Percentiles rank a stretch among this genome's conserved stretches.
These are phyloP conservation scores for Peromyscus melanophrys DNA, from an alignment of 2,797 vertebrate species.

Conservation along the genomic window DNA sequence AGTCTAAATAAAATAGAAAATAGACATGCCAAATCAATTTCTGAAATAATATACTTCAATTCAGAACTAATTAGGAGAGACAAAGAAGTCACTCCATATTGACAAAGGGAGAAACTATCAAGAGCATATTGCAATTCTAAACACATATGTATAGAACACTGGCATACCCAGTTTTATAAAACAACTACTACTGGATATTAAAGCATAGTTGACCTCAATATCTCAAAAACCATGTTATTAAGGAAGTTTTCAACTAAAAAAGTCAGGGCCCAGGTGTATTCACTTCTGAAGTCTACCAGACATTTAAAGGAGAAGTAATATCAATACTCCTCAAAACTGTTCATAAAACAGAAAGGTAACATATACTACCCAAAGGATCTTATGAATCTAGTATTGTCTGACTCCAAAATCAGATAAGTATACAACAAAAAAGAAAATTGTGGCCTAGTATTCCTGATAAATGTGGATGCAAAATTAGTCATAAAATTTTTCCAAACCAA, in stretches of 20 bases:
- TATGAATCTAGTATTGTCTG: background rate
- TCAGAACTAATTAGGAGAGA: background rate
- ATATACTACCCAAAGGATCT: background rate
- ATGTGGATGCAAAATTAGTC: background rate
- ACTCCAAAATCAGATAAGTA: background rate
- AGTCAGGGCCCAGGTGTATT: background rate
- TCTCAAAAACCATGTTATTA: background rate
- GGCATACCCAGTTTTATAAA: background rate
- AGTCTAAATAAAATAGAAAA: background rate
- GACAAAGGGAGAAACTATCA: background rate
- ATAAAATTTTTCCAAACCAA: background rate
- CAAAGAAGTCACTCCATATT: background rate
- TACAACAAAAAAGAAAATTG: background rate
- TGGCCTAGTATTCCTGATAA: background rate
- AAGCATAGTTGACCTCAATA: background rate
- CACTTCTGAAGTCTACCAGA: background rate
- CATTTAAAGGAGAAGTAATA: background rate
- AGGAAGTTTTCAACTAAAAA: background rate
- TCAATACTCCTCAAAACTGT: background rate
- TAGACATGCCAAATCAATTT: background rate
- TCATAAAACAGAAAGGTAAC: background rate
- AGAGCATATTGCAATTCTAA: background rate
- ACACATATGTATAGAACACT: background rate
- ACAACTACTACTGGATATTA: background rate
- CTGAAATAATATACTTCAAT: background rate